Evolutionary conservation across 2,888 invertebrate species (phyloP).

Genomic region (Lasioglossum pauxillum): DNA sequence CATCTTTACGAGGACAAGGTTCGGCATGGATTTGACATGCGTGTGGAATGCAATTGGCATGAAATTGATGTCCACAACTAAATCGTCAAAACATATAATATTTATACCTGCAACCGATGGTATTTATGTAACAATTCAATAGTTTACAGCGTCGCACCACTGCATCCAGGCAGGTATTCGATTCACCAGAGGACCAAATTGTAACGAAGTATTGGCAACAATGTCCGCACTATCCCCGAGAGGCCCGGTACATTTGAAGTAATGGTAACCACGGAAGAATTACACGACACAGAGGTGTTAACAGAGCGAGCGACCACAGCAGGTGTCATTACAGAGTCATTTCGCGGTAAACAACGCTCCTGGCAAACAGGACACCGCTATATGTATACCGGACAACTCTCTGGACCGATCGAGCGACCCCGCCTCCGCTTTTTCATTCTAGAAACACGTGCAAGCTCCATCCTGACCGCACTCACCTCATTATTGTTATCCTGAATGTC

Average conservation of each 20-base stretch:
- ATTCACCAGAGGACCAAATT: not conserved
- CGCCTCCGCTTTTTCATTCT: not conserved
- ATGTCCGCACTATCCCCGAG: not conserved
- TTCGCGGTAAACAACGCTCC: not conserved
- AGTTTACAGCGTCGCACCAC: not conserved
- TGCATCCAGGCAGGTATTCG: not conserved
- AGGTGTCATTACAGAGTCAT: not conserved
- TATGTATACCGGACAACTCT: not conserved
- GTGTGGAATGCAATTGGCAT: no score
- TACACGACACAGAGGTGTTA: not conserved
- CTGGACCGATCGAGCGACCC: not conserved
- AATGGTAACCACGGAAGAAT: not conserved
- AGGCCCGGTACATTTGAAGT: not conserved
- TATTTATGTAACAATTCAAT: not conserved
- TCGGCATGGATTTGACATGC: no score
- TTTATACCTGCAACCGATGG: not conserved
- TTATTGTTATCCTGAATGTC: slow-evolving; percentile 65
- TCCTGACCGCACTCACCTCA: slow-evolving; percentile 60
- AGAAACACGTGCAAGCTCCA: not conserved
- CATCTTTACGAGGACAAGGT: no score
- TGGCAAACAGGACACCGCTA: not conserved
- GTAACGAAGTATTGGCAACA: not conserved
- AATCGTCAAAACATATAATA: no score
- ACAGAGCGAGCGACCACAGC: not conserved
- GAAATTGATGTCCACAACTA: no score